Percentiles rank a stretch among this genome's conserved stretches.
Conservation (phyloP, 2,888 invertebrate genomes). For the Lampropteryx suffumata region DNA sequence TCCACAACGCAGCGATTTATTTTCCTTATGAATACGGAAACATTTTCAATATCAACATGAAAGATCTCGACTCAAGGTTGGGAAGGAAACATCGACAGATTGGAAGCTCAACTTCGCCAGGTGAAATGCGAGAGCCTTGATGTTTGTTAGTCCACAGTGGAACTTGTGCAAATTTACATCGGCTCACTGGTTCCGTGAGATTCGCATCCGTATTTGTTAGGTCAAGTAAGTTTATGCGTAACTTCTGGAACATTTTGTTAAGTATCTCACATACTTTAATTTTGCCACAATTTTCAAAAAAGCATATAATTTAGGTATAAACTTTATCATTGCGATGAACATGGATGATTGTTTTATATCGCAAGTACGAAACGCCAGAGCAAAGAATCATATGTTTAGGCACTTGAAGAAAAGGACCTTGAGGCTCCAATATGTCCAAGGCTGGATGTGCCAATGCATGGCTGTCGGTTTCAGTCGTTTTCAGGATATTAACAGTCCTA, state of each 20-base stretch:
- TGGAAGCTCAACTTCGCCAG: slow-evolving; percentile 52
- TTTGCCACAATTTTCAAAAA: too few species aligned
- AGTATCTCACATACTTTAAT: too few species aligned
- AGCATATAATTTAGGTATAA: too few species aligned
- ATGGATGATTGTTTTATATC: too few species aligned
- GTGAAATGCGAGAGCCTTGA: slow-evolving; percentile 48
- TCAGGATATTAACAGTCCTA: too few species aligned
- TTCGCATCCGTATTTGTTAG: slow-evolving; percentile 64
- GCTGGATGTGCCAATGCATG: too few species aligned
- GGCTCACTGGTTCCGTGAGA: slow-evolving; percentile 53
- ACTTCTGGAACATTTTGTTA: slow-evolving; percentile 2
- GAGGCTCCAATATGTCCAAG: too few species aligned
- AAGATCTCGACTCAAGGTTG: slow-evolving; percentile 22
- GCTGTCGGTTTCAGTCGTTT: too few species aligned
- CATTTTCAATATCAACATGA: slow-evolving; percentile 10
- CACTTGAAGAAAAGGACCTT: too few species aligned
- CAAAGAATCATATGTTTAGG: too few species aligned
- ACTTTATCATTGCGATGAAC: too few species aligned
- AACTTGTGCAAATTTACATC: slow-evolving; percentile 62
- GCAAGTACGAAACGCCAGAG: too few species aligned
- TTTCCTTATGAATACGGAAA: slow-evolving; percentile 4
- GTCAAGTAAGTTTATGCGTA: slow-evolving; percentile 43
- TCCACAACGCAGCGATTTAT: not conserved
- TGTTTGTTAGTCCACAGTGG: slow-evolving; percentile 60
- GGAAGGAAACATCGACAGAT: slow-evolving; percentile 44